A percentile compares a stretch with the other conserved stretches of the same genome.
These are phyloP conservation scores for Sparidentex hasta DNA, from an alignment of 2,797 vertebrate species.

Conservation along the genomic window DNA sequence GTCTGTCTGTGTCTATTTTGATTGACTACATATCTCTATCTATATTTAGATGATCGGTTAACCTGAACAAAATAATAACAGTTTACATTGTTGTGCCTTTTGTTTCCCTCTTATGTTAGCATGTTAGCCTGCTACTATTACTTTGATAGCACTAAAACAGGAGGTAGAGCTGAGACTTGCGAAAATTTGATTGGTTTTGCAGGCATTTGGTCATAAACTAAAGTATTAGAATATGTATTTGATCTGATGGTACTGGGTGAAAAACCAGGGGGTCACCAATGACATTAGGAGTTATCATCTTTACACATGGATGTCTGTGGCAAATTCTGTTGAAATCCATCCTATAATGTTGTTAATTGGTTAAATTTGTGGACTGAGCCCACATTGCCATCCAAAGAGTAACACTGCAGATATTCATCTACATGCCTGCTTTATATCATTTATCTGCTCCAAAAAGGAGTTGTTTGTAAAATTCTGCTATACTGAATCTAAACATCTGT, in stretches of 20 bases:
- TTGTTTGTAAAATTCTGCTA: slow-evolving; percentile 21
- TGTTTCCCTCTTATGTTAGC: not conserved
- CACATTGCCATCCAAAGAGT: not conserved
- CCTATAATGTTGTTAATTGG: too few relatives aligned
- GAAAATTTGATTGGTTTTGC: not conserved
- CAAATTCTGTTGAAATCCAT: not conserved
- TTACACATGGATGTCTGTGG: not conserved
- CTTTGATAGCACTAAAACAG: not conserved
- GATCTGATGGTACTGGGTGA: not conserved
- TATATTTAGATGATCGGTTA: too few relatives aligned
- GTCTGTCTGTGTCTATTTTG: too few relatives aligned
- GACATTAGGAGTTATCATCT: not conserved
- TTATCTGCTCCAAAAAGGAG: slow-evolving; percentile 2
- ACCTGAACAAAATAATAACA: not conserved
- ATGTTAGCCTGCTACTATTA: not conserved
- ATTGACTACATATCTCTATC: too few relatives aligned
- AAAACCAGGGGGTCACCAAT: not conserved
- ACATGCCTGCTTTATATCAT: slow-evolving; percentile 9
- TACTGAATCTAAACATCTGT: slow-evolving; percentile 15
- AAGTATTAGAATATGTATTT: not conserved
- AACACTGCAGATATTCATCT: not conserved
- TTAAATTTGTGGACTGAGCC: not conserved
- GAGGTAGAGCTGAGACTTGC: not conserved
- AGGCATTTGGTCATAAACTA: not conserved
- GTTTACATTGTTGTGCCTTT: not conserved